phyloP scores from a whole-genome alignment of 2,888 invertebrate species.

The Dugesia japonica region DNA sequence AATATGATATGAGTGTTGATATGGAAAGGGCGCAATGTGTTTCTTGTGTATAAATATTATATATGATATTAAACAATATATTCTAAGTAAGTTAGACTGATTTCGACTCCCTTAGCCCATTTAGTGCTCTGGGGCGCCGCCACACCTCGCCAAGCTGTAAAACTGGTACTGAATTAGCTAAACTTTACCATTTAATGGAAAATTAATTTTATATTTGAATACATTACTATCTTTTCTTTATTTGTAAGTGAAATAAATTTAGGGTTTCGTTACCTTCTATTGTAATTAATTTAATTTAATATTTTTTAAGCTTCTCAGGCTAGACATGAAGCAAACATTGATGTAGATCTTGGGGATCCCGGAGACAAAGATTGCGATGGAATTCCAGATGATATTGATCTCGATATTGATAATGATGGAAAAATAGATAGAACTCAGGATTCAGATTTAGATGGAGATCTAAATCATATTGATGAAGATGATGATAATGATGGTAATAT shows the following conservation, averaged over 20 bases:
- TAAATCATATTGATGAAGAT: constrained; percentile 37
- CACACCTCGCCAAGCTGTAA: too few relatives aligned
- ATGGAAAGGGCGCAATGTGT: too few relatives aligned
- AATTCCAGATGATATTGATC: constrained; percentile 36
- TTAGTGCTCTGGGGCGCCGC: too few relatives aligned
- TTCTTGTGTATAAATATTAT: too few relatives aligned
- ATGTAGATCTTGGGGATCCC: constrained; percentile 34
- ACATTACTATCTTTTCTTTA: too few relatives aligned
- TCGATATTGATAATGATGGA: constrained; percentile 38
- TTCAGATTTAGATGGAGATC: constrained; percentile 35
- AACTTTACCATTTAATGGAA: too few relatives aligned
- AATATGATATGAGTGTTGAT: too few relatives aligned
- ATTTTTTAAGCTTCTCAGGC: constrained; percentile 33
- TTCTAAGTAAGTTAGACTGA: too few relatives aligned
- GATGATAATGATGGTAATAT: constrained; percentile 35
- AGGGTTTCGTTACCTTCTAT: background rate
- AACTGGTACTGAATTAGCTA: too few relatives aligned
- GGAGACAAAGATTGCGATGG: constrained; percentile 36
- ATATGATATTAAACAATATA: too few relatives aligned
- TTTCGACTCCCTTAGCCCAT: too few relatives aligned
- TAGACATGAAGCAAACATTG: constrained; percentile 31
- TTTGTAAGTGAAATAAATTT: background rate
- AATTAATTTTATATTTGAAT: too few relatives aligned
- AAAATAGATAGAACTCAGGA: constrained; percentile 37
- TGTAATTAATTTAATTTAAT: constrained; percentile 4